Evolutionary conservation across 2,113 vertebrate genomes (phyloP), one percentile per base, ranked within the genome.

Genomic region (Mormyrus iriodes): DNA sequence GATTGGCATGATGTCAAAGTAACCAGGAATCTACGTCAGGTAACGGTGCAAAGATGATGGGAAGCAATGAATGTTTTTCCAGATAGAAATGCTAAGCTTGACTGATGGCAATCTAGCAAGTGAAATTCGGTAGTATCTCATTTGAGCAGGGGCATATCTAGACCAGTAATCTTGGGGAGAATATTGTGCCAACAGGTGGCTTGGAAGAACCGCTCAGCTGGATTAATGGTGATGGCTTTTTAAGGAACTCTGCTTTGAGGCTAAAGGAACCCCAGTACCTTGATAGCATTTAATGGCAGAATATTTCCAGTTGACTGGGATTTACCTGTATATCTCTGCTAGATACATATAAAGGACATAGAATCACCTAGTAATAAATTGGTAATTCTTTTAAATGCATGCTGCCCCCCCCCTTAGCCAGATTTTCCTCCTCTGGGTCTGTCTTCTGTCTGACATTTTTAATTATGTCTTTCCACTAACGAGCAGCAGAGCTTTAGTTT

Each of bases 1-100:
- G 97, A 97, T 97, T 99, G 98, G 98, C 98, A 99, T 97, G 98
- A 99, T 98, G 98, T 99, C 96, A 99, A 99, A 97, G 98, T 99
- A 95, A 99, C 98, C 95, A 96, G 98, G 97, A 99, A 99, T 97
- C 97, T 99, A 95, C 98, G 98, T 98, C 98, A 99, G 98, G 98
- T 99, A 99, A 99, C 97, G 97, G 96, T 97, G 97, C 96, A 97
- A 96, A 96, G 96, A 96, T 97, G 95, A 96, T 93, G 90, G 91
- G 92, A 91, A 89, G 92, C 95, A 95, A 96, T 95, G 94, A 91
- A 95, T 95, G 94, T 92, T 79, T 94, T 89, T 86, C 88, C 87
- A 92, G 92, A 65, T 91, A 90, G 92, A 88, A 87, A 76, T 94
- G 92, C 91, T 93, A 87, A 92, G 93, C 93, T 92, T 93, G 93